A percentile compares a stretch with the other conserved stretches of the same genome.
phyloP scores from a whole-genome alignment of 2,113 vertebrate species.

The Craseonycteris thonglongyai region DNA sequence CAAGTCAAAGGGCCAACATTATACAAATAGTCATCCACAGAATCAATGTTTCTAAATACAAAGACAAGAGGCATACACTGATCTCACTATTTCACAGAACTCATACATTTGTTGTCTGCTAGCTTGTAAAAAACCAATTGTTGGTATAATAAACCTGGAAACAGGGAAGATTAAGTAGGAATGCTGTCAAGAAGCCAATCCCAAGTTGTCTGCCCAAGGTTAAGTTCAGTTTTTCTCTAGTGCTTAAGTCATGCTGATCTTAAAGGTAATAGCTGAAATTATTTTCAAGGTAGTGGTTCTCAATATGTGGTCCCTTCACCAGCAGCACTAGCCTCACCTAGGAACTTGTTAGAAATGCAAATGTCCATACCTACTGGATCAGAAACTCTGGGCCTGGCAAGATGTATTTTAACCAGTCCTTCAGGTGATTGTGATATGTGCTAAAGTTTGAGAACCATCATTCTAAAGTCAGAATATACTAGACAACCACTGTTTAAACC shows the following conservation, averaged over 20 bases:
- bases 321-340: background rate
- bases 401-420: background rate
- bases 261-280: background rate
- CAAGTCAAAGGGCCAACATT: constrained; percentile 53
- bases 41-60: constrained; percentile 61
- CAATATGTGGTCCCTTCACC: background rate
- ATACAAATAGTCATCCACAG: constrained; percentile 46
- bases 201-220: constrained; percentile 18
- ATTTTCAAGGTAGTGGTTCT: constrained; percentile 10
- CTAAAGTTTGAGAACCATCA: background rate
- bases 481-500: background rate
- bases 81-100: constrained; percentile 45
- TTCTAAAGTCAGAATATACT: background rate
- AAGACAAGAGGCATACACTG: constrained; percentile 28
- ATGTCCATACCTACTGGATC: background rate
- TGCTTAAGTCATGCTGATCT: constrained; percentile 39
- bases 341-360: constrained; percentile 8
- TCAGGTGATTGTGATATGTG: background rate
- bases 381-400: background rate
- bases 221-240: background rate
- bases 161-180: constrained; percentile 39
- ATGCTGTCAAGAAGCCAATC: constrained; percentile 31
- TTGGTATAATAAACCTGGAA: background rate
- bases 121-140: constrained; percentile 36
- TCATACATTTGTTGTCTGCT: constrained; percentile 71